A percentile compares a stretch with the other conserved stretches of the same genome.
Conservation (phyloP, 2,113 vertebrate genomes). For the Harpagus bidentatus region DNA sequence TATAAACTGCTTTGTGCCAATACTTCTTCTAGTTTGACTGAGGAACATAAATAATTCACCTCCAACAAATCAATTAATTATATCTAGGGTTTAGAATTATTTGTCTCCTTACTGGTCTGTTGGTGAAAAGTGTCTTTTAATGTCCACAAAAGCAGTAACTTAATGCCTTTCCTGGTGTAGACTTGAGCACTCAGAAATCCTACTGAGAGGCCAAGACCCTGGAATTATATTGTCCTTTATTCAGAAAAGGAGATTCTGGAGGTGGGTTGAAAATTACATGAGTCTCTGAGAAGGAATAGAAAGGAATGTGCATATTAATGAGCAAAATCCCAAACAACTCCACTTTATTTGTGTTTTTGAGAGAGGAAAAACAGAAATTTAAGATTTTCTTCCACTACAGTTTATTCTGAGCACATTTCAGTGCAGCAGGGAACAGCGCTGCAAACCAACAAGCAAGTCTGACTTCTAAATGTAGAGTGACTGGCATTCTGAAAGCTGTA, state of each 20-base stretch:
- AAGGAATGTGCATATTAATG: background rate
- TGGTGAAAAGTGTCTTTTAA: background rate
- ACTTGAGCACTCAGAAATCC: background rate
- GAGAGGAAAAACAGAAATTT: background rate
- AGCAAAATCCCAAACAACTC: background rate
- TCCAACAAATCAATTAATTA: background rate
- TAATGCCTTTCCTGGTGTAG: background rate
- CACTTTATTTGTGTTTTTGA: background rate
- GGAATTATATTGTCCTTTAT: background rate
- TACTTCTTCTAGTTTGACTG: background rate
- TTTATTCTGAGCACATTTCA: conserved; percentile 58
- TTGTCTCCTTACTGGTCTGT: background rate
- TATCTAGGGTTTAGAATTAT: background rate
- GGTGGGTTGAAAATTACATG: background rate
- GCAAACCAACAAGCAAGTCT: background rate
- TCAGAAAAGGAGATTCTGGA: background rate
- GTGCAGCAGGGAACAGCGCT: conserved; percentile 20
- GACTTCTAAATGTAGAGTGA: background rate
- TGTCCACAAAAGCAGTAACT: background rate
- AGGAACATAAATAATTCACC: background rate
- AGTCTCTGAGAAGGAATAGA: background rate
- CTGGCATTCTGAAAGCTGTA: background rate
- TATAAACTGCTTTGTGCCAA: background rate
- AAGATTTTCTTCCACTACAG: background rate
- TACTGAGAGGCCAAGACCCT: background rate